A percentile compares a stretch with the other conserved stretches of the same genome.
phyloP scores from a whole-genome alignment of 1,140 invertebrate species.

The Dolichoris vasculosae region DNA sequence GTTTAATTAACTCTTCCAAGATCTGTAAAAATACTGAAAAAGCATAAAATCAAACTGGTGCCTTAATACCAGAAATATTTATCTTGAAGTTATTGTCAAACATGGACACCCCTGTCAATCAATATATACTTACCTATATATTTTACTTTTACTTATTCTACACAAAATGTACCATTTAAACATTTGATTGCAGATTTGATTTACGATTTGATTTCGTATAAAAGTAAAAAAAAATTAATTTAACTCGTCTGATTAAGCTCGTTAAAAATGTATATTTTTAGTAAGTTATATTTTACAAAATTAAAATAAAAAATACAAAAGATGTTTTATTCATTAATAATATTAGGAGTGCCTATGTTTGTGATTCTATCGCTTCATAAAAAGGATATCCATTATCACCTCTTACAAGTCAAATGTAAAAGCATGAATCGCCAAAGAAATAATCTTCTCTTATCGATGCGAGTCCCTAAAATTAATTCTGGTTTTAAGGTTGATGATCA shows the following conservation, averaged over 20 bases:
- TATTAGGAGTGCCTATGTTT: constrained; percentile 54
- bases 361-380: constrained; percentile 29
- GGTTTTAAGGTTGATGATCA: constrained; percentile 57
- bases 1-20: constrained; percentile 55
- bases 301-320: constrained; percentile 31
- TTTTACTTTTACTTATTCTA: neutral
- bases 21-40: constrained; percentile 56
- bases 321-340: neutral
- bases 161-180: neutral
- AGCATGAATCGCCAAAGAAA: constrained; percentile 33
- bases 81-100: constrained; percentile 31
- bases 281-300: constrained; percentile 15
- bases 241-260: no score
- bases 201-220: no score
- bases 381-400: constrained; percentile 43
- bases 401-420: constrained; percentile 39
- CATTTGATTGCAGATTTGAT: no score
- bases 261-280: neutral
- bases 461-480: constrained; percentile 53
- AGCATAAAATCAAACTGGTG: constrained; percentile 34
- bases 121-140: constrained; percentile 16
- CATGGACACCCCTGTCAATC: constrained; percentile 24
- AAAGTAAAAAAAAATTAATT: no score
- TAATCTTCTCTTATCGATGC: constrained; percentile 32
- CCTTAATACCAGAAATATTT: constrained; percentile 54